Evolutionary conservation across 2,888 invertebrate species (phyloP).

Genomic region (Tillus elongatus): DNA sequence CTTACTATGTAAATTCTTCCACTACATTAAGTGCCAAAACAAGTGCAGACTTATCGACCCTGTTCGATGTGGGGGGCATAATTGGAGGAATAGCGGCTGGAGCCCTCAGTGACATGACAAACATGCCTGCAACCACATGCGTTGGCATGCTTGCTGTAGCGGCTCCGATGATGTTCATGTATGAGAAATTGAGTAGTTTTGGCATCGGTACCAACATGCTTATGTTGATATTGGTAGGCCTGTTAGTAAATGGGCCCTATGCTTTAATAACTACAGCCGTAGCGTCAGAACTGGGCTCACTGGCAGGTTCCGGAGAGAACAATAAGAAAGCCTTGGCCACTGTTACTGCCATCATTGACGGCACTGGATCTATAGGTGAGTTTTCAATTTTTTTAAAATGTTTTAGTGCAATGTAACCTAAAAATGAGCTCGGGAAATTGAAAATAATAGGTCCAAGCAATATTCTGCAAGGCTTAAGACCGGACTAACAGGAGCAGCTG

Average conservation of each 20-base stretch:
- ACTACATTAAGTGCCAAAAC: slow-evolving; percentile 61
- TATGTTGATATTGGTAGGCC: slow-evolving; percentile 65
- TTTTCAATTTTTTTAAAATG: neutral
- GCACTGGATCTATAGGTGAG: slow-evolving; percentile 80
- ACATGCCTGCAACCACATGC: slow-evolving; percentile 84
- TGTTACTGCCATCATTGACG: slow-evolving; percentile 96
- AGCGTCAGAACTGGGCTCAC: slow-evolving; percentile 87
- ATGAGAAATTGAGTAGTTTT: slow-evolving; percentile 59
- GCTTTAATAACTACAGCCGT: slow-evolving; percentile 94
- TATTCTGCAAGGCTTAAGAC: no score
- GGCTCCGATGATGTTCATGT: slow-evolving; percentile 73
- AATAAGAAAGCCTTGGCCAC: slow-evolving; percentile 87
- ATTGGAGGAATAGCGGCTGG: slow-evolving; percentile 84
- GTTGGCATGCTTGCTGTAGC: slow-evolving; percentile 68
- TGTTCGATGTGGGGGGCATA: slow-evolving; percentile 88
- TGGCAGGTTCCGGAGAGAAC: slow-evolving; percentile 65
- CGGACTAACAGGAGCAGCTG: no score
- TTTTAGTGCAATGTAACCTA: neutral
- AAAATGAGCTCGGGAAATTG: neutral
- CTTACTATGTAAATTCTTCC: slow-evolving; percentile 74
- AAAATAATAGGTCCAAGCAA: no score
- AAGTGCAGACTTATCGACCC: slow-evolving; percentile 69
- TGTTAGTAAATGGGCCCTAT: slow-evolving; percentile 91
- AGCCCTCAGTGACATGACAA: slow-evolving; percentile 69
- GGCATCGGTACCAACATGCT: slow-evolving; percentile 54